Percentiles rank a stretch among this genome's conserved stretches.
Evolutionary conservation across 2,888 invertebrate species (phyloP).

Genomic region (Parthenolecanium corni): DNA sequence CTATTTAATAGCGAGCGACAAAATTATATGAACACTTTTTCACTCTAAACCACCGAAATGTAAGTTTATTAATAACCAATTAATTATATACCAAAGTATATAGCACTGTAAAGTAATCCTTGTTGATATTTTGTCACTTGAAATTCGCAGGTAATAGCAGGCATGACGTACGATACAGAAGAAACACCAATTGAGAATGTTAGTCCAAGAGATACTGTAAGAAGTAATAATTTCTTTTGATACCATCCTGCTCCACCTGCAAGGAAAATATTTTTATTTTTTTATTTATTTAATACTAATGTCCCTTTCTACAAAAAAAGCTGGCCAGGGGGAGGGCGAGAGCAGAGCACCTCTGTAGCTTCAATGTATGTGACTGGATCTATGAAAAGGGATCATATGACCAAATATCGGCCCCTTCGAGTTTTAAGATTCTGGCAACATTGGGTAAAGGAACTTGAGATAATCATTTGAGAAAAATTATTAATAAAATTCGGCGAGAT

Average conservation of each 20-base stretch:
- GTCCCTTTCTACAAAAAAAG: too few species aligned
- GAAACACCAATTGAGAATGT: conserved; percentile 59
- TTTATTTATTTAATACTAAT: background rate
- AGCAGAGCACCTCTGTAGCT: too few species aligned
- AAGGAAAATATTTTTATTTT: background rate
- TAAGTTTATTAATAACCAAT: conserved; percentile 42
- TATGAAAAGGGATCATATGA: too few species aligned
- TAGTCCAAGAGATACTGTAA: conserved; percentile 40
- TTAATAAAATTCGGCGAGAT: too few species aligned
- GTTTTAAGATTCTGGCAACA: too few species aligned
- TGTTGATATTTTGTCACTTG: conserved; percentile 54
- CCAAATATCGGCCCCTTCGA: too few species aligned
- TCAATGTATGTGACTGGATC: too few species aligned
- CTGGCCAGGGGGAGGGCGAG: too few species aligned
- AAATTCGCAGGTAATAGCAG: conserved; percentile 63
- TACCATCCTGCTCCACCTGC: conserved; percentile 52
- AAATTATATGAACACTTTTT: too few species aligned
- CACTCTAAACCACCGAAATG: background rate
- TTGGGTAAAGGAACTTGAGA: too few species aligned
- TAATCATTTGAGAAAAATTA: too few species aligned
- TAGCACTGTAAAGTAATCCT: conserved; percentile 57
- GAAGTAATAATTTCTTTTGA: conserved; percentile 49
- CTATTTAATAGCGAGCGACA: conserved; percentile 43
- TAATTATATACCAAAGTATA: too few species aligned
- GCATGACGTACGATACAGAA: conserved; percentile 59